A percentile compares a stretch with the other conserved stretches of the same genome.
phyloP scores from a whole-genome alignment of 1,140 invertebrate genomes.

The Bombus pyrosoma region DNA sequence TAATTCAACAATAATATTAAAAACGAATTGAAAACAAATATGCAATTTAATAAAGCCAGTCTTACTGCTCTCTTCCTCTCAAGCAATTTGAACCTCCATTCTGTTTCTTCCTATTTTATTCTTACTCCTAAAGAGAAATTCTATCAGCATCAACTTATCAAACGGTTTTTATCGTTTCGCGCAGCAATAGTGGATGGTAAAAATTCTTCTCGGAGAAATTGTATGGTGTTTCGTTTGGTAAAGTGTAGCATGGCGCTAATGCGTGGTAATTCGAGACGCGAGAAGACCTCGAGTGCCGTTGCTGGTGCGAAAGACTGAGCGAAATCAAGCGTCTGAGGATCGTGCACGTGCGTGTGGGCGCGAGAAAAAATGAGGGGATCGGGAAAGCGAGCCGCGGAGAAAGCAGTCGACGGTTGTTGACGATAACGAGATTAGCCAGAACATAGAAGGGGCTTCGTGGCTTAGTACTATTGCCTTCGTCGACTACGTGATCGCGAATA shows the following conservation, averaged over 20 bases:
- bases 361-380: constrained; percentile 15
- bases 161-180: background rate
- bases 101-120: background rate
- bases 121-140: background rate
- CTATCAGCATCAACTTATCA: background rate
- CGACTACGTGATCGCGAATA: constrained; percentile 47
- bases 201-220: background rate
- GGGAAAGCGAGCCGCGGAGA: constrained; percentile 31
- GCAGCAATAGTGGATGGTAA: background rate
- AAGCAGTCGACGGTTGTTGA: constrained; percentile 63
- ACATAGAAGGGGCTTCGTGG: constrained; percentile 61
- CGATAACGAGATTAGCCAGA: constrained; percentile 70
- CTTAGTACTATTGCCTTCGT: constrained; percentile 5
- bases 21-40: no score
- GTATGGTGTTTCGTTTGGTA: background rate
- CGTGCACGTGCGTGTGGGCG: constrained; percentile 31
- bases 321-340: constrained; percentile 48
- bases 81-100: background rate
- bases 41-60: no score
- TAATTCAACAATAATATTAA: no score
- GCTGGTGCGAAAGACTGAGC: constrained; percentile 36
- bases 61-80: background rate
- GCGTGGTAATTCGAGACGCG: constrained; percentile 25
- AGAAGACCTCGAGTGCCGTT: constrained; percentile 33
- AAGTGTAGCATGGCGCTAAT: constrained; percentile 5